Conservation (phyloP, 2,113 vertebrate genomes). For the Chionomys nivalis region DNA sequence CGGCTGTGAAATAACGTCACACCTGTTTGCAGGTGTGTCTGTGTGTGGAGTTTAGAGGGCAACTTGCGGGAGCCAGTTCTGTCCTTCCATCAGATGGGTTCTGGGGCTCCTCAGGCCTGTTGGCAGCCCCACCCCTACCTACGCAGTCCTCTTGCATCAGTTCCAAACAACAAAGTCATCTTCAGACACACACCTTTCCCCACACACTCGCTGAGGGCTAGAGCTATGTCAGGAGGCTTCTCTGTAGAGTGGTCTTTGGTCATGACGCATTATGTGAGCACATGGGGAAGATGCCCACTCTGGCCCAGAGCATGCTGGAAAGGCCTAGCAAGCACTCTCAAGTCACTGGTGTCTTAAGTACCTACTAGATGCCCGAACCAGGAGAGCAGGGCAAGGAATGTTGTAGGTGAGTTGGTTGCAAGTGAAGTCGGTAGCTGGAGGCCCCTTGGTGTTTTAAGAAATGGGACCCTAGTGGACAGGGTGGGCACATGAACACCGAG, state of each 20-base stretch:
- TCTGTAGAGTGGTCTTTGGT: slow-evolving; percentile 58
- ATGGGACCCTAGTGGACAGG: background rate
- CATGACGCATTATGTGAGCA: background rate
- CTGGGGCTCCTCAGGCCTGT: background rate
- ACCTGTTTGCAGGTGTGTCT: background rate
- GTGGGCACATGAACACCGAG: background rate
- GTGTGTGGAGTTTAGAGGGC: background rate
- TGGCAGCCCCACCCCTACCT: background rate
- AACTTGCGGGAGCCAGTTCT: background rate
- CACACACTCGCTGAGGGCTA: background rate
- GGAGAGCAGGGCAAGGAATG: slow-evolving; percentile 62
- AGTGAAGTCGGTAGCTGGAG: background rate
- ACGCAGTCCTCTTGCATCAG: background rate
- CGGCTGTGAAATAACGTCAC: background rate
- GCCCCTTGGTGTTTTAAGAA: background rate
- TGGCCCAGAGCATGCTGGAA: background rate
- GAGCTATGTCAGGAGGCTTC: slow-evolving; percentile 46
- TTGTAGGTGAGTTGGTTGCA: slow-evolving; percentile 17
- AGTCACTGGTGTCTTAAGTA: background rate
- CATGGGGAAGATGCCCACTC: background rate
- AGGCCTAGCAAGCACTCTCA: slow-evolving; percentile 51
- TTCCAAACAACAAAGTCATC: background rate
- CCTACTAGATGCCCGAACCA: slow-evolving; percentile 51
- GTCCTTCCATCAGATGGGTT: background rate
- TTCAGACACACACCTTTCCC: background rate